A percentile compares a stretch with the other conserved stretches of the same genome.
These are phyloP conservation scores for Riparia riparia DNA, from an alignment of 2,113 vertebrate genomes.

Conservation along the genomic window DNA sequence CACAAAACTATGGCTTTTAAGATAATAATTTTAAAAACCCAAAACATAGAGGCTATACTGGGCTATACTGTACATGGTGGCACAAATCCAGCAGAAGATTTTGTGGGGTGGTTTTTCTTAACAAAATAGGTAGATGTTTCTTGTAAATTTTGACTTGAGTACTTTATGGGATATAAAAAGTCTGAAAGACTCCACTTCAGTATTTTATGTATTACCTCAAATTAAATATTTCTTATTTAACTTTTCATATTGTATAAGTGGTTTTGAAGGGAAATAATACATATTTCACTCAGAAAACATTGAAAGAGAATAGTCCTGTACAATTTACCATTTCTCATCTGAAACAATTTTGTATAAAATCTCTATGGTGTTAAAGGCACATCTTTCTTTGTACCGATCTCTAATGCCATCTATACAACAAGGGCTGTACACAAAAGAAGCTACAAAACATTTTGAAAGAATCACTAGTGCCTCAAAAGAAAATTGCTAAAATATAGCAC, in stretches of 20 bases:
- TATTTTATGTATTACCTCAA: neutral
- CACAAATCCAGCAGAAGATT: neutral
- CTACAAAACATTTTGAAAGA: neutral
- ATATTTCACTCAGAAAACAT: neutral
- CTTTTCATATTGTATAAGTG: neutral
- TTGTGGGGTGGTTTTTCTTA: fast-evolving
- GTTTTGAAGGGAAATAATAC: neutral
- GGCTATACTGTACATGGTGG: no score
- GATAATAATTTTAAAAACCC: no score
- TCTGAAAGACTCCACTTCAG: neutral
- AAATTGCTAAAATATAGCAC: neutral
- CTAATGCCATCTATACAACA: neutral
- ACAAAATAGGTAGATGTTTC: neutral
- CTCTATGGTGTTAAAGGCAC: neutral
- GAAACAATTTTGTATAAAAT: neutral
- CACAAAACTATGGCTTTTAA: neutral
- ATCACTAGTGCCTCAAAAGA: neutral
- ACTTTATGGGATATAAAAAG: neutral
- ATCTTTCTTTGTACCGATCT: neutral
- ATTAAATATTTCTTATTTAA: neutral
- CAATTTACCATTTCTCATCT: neutral
- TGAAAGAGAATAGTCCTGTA: neutral
- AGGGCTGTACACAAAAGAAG: neutral
- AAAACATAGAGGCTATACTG: neutral
- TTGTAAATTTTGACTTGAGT: neutral